Conservation (phyloP, 2,113 vertebrate genomes). For the Cephalopterus ornatus region DNA sequence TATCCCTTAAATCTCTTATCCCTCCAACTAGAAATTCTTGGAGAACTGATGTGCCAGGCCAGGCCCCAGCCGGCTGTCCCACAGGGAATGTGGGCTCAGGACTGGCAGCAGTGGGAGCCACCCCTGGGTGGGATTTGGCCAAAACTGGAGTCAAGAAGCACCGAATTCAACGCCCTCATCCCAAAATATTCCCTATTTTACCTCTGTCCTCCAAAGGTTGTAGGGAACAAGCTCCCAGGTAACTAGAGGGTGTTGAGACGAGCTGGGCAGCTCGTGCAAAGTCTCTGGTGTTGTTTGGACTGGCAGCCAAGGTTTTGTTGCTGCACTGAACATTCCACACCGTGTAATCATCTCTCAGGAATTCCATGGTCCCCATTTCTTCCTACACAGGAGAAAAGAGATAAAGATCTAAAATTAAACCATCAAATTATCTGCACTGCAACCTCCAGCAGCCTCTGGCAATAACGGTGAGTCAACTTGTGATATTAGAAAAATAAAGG, state of each 20-base stretch:
- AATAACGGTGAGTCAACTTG: neutral
- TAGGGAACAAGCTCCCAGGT: neutral
- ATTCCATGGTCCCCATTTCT: slow-evolving; percentile 50
- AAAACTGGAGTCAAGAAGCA: neutral
- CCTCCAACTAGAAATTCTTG: neutral
- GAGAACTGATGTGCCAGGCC: neutral
- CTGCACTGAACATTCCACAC: slow-evolving; percentile 79
- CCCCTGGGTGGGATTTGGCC: neutral
- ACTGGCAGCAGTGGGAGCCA: neutral
- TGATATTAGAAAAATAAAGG: neutral
- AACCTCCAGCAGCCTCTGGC: neutral
- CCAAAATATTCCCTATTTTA: neutral
- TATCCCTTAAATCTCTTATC: neutral
- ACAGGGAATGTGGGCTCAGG: neutral
- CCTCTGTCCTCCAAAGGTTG: slow-evolving; percentile 70
- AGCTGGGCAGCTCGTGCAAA: slow-evolving; percentile 80
- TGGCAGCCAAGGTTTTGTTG: slow-evolving; percentile 79
- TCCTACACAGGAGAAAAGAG: slow-evolving; percentile 66
- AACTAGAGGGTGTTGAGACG: slow-evolving; percentile 84
- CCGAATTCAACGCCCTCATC: neutral
- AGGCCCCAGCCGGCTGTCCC: neutral
- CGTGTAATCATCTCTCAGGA: slow-evolving; percentile 78
- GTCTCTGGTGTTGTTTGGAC: slow-evolving; percentile 83
- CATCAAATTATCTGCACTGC: neutral
- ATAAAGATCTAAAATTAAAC: neutral